A percentile compares a stretch with the other conserved stretches of the same genome.
Conservation (phyloP, 2,888 invertebrate species). For the Nomada hirtipes region DNA sequence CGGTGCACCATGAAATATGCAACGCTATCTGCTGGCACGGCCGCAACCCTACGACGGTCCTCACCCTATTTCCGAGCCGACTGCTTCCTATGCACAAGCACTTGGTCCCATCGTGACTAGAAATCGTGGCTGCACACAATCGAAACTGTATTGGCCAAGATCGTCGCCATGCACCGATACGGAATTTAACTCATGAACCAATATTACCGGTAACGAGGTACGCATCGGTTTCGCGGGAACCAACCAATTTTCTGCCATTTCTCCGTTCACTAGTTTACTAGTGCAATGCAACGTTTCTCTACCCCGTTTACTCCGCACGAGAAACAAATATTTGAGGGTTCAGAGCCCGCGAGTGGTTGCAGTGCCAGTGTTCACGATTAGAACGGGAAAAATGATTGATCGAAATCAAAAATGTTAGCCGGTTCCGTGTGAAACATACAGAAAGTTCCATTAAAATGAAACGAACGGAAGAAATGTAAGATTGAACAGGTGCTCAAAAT, state of each 20-base stretch:
- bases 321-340: neutral
- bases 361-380: no score
- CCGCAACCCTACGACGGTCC: slow-evolving; percentile 72
- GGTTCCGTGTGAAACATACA: no score
- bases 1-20: slow-evolving; percentile 81
- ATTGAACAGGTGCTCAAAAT: neutral
- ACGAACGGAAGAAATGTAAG: neutral
- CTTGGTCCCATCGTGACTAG: slow-evolving; percentile 21
- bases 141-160: slow-evolving; percentile 48
- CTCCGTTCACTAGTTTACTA: neutral
- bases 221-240: slow-evolving; percentile 10
- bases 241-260: slow-evolving; percentile 34
- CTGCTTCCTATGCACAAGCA: slow-evolving; percentile 37
- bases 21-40: slow-evolving; percentile 76
- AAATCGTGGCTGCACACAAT: slow-evolving; percentile 39
- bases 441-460: neutral
- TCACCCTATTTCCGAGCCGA: slow-evolving; percentile 67
- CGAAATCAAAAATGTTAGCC: no score
- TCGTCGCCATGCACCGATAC: slow-evolving; percentile 3
- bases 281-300: neutral
- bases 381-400: no score
- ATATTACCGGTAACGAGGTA: slow-evolving; percentile 37
- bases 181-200: slow-evolving; percentile 31
- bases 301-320: neutral
- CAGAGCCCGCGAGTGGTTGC: no score